Base-by-base conservation (phyloP, 2,797 vertebrate species). In the Rachycentron canadum region DNA sequence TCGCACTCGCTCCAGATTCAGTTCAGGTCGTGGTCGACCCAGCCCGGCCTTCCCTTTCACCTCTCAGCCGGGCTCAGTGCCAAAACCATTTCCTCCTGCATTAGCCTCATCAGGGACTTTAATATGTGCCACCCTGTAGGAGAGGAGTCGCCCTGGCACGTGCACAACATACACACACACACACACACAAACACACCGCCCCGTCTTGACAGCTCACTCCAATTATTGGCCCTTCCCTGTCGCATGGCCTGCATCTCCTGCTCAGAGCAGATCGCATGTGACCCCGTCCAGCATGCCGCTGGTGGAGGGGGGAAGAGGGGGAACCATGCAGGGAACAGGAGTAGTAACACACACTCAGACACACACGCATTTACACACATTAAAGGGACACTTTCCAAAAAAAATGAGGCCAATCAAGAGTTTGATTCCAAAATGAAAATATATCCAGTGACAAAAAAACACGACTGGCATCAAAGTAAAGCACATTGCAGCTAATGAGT, bases 71-170 rank as follows among this genome's bases (percentile, higher is more conserved):
- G 83, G 90, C 85, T 50, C 55, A 0, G 36, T 57, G 86, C 91
- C 90, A 93, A 84, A 84, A 5, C 72, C 83, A 76, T 91, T 93
- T 95, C 94, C 87, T 91, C 88, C 88, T 87, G 89, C 88, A 92
- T 95, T 94, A 95, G 91, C 83, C 93, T 95, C 93, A 92, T 94
- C 88, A 76, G 88, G 82, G 91, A 87, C 81, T 92, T 92, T 91
- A 93, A 90, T 93, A 74, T 84, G 76, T 86, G 78, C 88, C 85
- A 49, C 90, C 93, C 93, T 88, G 87, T 26, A 83, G 92, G 94
- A 94, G 84, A 87, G 89, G 64, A 86, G 82, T 76, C 84, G 78
- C 80, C 82, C 91, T 89, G 90, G 91, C 93, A 93, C 53, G 71
- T 61, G 87, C 69, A 53, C 64, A 75, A 73, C 79, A 73, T 69